These are phyloP conservation scores for Delphinapterus leucas DNA, from an alignment of 2,113 vertebrate species.

Conservation along the genomic window DNA sequence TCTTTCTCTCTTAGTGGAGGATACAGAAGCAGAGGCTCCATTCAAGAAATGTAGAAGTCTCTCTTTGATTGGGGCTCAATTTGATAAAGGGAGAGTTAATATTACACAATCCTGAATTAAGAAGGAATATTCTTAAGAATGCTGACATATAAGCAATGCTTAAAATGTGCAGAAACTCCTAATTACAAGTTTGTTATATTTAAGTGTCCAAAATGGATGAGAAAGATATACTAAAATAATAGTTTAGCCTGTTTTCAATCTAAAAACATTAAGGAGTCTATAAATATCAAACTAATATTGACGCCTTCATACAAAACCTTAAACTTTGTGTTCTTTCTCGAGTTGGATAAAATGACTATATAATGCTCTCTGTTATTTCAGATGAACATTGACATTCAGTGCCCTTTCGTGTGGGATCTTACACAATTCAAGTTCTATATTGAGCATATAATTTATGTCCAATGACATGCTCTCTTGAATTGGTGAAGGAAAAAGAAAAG, in stretches of 20 bases:
- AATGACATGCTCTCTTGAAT: conserved; percentile 32
- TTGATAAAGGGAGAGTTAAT: neutral
- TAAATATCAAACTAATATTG: conserved; percentile 37
- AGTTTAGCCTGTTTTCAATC: neutral
- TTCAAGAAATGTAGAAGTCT: neutral
- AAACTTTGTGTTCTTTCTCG: conserved; percentile 42
- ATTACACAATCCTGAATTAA: neutral
- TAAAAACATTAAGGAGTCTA: conserved; percentile 21
- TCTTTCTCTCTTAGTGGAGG: neutral
- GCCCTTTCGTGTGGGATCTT: conserved; percentile 26
- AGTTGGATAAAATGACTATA: conserved; percentile 45
- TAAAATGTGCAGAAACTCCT: neutral
- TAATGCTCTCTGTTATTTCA: conserved; percentile 47
- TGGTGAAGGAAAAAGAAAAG: conserved; percentile 24
- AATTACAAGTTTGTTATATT: neutral
- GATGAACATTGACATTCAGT: conserved; percentile 32
- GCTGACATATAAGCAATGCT: neutral
- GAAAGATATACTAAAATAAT: neutral
- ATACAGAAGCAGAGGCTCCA: neutral
- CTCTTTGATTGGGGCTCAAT: neutral
- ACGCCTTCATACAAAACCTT: neutral
- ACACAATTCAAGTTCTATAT: conserved; percentile 41
- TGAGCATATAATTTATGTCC: conserved; percentile 43
- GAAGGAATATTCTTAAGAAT: neutral
- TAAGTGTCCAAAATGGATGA: neutral